A percentile compares a stretch with the other conserved stretches of the same genome.
These are phyloP conservation scores for Ptyas mucosa DNA, from an alignment of 2,113 vertebrate species.

Conservation along the genomic window DNA sequence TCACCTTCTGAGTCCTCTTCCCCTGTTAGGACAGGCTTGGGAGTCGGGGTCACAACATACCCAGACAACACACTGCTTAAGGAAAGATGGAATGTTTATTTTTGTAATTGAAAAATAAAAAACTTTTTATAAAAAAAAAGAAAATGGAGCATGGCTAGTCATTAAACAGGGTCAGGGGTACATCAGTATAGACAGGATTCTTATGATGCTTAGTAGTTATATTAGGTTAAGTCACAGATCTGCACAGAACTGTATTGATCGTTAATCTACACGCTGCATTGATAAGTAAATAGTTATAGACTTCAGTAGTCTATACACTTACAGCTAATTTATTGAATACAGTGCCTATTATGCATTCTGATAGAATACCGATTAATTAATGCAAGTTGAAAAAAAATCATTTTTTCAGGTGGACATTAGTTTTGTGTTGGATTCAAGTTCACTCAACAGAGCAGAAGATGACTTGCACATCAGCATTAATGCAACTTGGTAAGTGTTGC, in stretches of 20 bases:
- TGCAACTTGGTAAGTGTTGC: conserved; percentile 76
- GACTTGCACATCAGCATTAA: conserved; percentile 78
- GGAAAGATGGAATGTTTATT: too few species aligned
- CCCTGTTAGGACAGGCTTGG: too few species aligned
- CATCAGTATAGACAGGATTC: neutral
- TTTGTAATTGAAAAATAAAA: too few species aligned
- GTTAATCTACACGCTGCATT: neutral
- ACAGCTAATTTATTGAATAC: neutral
- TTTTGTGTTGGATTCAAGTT: conserved; percentile 88
- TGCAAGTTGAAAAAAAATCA: conserved; percentile 5
- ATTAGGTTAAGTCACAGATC: neutral
- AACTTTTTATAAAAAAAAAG: too few species aligned
- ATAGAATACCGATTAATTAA: neutral
- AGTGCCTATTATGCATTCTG: neutral
- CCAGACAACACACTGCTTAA: too few species aligned
- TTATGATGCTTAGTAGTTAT: neutral
- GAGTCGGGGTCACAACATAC: too few species aligned
- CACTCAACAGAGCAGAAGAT: conserved; percentile 77
- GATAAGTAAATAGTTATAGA: neutral
- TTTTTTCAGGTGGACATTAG: conserved; percentile 80
- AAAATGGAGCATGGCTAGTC: neutral
- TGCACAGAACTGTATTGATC: neutral
- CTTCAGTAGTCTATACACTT: neutral
- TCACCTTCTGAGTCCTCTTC: too few species aligned
- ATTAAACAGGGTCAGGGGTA: neutral